Evolutionary conservation across 2,888 invertebrate genomes (phyloP), one percentile per base, ranked within the genome.

Genomic region (Mythimna loreyi): DNA sequence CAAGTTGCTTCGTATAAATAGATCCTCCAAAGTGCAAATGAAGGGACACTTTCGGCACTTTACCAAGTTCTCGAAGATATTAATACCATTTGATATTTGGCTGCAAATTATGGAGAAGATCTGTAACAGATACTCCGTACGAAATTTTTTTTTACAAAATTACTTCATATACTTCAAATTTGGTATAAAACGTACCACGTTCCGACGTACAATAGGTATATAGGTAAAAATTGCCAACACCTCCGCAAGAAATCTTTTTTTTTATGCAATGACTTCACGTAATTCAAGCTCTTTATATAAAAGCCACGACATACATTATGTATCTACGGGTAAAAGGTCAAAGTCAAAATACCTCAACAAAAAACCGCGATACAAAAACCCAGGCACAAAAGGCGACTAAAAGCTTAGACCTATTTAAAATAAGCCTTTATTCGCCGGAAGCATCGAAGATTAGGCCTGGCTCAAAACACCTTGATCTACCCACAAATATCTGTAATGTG

Each of bases 391-490:
- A 53, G 47, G 21, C 8, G 0, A 30, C 53, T 67, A 21, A 33
- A 71, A 70, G 59, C 30, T 45, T 13, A 67, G 66, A 66, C 8
- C 21, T 43, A 55, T 67, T 63, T 45, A 9, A 53, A 72, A 57
- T 49, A 62, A 72, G 53, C 50, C 45, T 56, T 56, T 69, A 64
- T 50, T 16, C 55, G 52, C 57, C 63, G 67, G 70, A 76, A 67
- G 64, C 50, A 67, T 75, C 50, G 70, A 71, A 69, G 73, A 80
- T 67, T 65, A 67, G n/a, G 30, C 40, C 30, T 49, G n/a, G 25
- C 52, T 72, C 28, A 58, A 70, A 68, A 56, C 9, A 30, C 43
- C 43, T 25, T 25, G 16, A 33, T 74, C 66, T 79, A 25, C 9
- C 19, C 19, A 72, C 2, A 21, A 67, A 28, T 30, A 40, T 80